Evolutionary conservation across 2,113 vertebrate species (phyloP).

Genomic region (Mastomys coucha): DNA sequence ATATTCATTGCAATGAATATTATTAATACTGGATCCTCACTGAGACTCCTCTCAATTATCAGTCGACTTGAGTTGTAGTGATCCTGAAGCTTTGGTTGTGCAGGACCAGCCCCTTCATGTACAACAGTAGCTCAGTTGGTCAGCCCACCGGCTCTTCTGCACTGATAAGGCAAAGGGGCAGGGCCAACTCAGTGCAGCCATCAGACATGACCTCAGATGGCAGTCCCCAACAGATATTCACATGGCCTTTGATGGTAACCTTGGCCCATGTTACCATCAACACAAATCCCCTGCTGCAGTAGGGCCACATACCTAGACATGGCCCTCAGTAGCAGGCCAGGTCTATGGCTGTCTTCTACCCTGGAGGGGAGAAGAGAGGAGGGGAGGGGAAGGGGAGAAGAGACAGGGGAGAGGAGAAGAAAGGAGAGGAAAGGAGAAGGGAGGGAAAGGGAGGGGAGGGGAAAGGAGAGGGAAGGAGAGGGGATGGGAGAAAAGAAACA

Average conservation of each 20-base stretch:
- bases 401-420: too few relatives aligned
- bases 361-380: background rate
- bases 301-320: background rate
- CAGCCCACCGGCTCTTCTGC: background rate
- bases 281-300: background rate
- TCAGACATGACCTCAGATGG: background rate
- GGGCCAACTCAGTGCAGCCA: background rate
- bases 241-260: background rate
- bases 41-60: background rate
- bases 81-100: background rate
- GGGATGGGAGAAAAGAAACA: fast-evolving
- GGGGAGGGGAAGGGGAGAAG: background rate
- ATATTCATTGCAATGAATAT: background rate
- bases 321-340: background rate
- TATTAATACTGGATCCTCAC: background rate
- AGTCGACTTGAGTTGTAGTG: background rate
- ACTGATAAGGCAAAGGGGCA: background rate
- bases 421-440: too few relatives aligned
- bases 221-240: background rate
- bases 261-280: background rate
- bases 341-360: background rate
- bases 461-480: too few relatives aligned
- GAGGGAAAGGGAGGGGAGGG: background rate
- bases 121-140: background rate
- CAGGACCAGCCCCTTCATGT: background rate